Conservation (phyloP, 1,140 invertebrate genomes). For the Eurosta solidaginis region DNA sequence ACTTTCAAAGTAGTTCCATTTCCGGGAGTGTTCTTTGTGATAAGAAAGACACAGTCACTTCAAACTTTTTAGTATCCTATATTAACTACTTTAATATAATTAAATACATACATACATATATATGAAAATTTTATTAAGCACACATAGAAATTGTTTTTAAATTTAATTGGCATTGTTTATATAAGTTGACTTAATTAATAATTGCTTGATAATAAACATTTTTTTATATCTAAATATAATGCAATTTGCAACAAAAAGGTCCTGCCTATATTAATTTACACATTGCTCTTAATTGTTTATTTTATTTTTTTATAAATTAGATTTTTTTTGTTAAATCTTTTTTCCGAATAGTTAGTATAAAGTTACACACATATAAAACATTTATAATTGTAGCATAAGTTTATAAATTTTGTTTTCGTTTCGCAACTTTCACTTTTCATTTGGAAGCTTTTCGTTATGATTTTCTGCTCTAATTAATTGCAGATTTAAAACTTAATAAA, state of each 20-base stretch:
- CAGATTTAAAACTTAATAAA: not conserved
- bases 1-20: no score
- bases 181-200: not conserved
- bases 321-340: not conserved
- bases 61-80: no score
- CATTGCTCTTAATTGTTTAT: not conserved
- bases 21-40: no score
- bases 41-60: no score
- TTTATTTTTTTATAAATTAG: not conserved
- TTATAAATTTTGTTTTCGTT: no score
- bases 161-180: not conserved
- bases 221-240: not conserved
- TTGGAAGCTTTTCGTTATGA: not conserved
- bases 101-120: not conserved
- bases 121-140: not conserved
- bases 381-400: no score
- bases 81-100: no score
- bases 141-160: not conserved
- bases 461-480: not conserved
- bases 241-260: conserved; percentile 35
- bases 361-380: not conserved
- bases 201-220: not conserved
- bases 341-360: not conserved
- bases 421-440: not conserved
- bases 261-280: conserved; percentile 31